phyloP scores from a whole-genome alignment of 2,797 vertebrate genomes.

The Alectoris magna region DNA sequence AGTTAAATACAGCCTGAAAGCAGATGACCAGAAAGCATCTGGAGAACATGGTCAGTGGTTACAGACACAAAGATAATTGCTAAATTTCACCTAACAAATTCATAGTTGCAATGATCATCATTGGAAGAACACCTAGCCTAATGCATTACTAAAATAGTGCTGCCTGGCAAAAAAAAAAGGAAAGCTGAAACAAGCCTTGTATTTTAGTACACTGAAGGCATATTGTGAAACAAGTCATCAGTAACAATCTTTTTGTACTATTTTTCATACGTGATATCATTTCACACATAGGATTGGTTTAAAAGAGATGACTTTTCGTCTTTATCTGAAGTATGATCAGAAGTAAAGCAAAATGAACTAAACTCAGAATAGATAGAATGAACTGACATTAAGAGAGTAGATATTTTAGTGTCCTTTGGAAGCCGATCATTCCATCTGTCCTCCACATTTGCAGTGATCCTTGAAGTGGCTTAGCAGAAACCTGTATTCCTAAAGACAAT shows the following conservation, averaged over 20 bases:
- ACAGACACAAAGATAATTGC: neutral
- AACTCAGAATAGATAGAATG: neutral
- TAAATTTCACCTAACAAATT: neutral
- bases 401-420: neutral
- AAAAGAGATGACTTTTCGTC: neutral
- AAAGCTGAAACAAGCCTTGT: neutral
- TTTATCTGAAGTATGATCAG: neutral
- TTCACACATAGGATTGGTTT: neutral
- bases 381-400: neutral
- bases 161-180: neutral
- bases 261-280: neutral
- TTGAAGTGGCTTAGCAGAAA: neutral
- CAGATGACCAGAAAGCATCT: neutral
- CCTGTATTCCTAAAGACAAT: conserved; percentile 7
- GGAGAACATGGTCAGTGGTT: neutral
- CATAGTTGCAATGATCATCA: neutral
- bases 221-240: neutral
- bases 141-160: neutral
- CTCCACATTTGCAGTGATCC: neutral
- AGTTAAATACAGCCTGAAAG: neutral
- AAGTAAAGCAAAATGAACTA: neutral
- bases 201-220: conserved; percentile 5
- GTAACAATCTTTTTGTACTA: neutral
- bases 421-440: neutral
- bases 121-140: neutral